Evolutionary conservation across 2,113 vertebrate species (phyloP).

Genomic region (Tragelaphus strepsiceros): DNA sequence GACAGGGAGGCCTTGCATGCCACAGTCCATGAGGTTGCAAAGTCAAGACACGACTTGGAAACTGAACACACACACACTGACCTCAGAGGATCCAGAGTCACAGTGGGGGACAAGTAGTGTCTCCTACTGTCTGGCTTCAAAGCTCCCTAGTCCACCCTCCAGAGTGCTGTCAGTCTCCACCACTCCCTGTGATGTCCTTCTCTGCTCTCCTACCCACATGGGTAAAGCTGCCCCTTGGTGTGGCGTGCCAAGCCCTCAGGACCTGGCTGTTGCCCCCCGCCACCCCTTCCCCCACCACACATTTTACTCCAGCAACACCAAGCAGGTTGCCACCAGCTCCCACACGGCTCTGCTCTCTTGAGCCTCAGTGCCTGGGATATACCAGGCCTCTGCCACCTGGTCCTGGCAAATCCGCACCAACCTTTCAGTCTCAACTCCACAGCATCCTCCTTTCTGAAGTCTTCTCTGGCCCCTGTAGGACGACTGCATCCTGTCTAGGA

Average conservation of each 20-base stretch:
- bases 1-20: neutral
- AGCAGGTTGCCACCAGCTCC: neutral
- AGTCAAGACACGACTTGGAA: neutral
- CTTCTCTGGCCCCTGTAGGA: neutral
- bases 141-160: no score
- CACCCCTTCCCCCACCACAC: accelerated
- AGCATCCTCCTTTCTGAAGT: neutral
- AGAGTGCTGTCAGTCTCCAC: neutral
- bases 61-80: neutral
- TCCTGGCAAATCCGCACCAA: neutral
- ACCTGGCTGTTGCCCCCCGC: neutral
- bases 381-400: accelerated
- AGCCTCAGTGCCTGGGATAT: neutral
- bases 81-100: neutral
- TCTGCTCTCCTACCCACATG: accelerated
- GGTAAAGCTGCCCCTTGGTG: neutral
- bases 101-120: no score
- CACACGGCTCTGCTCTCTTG: accelerated
- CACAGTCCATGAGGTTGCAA: neutral
- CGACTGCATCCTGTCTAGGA: neutral
- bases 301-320: no score
- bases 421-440: neutral
- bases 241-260: neutral
- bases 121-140: neutral
- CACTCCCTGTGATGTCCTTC: no score